Evolutionary conservation across 2,113 vertebrate species (phyloP), one percentile per base, ranked within the genome.

Genomic region (Empidonax alnorum): DNA sequence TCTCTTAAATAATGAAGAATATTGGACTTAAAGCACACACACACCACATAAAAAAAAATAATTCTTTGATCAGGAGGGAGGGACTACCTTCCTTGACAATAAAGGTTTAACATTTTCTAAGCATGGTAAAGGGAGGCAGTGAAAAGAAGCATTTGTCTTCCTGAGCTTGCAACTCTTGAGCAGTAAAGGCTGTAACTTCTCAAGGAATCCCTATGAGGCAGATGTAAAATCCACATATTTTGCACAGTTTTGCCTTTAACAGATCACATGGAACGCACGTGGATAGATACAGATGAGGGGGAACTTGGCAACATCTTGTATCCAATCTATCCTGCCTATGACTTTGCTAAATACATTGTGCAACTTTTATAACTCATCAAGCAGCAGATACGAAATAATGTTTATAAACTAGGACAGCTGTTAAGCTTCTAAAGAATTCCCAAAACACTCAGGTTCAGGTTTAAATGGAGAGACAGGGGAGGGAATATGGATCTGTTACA

Each of bases 361-460:
- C 65, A 93, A 91, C 95, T 98, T 98, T 96, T 96, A 97, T 89
- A 97, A 96, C 77, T 96, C 71, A 96, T 95, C 92, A 96, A 94
- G 88, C 94, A 97, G 92, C 93, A 93, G 91, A 96, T 86, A 96
- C 66, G 88, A 93, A 96, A 93, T 94, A 89, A 96, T 94, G 52
- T 96, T 96, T 97, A 90, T 78, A 93, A 97, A 73, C 46, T 81
- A 97, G 69, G 94, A 92, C 92, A 96, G 96, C 97, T 98, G 96
- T 97, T 91, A 96, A 95, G 93, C 87, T 93, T 93, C 92, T 95
- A 71, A 95, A 95, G 91, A 92, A 97, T 97, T 95, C 92, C 91
- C 87, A 94, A 62, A 85, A 85, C 46, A 47, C 93, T 94, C 35
- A 35, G 79, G 67, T 95, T 97, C 93, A 93, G 88, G 92, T 96